Evolutionary conservation across 2,113 vertebrate genomes (phyloP), one percentile per base, ranked within the genome.

Genomic region (Perca schrenkii): DNA sequence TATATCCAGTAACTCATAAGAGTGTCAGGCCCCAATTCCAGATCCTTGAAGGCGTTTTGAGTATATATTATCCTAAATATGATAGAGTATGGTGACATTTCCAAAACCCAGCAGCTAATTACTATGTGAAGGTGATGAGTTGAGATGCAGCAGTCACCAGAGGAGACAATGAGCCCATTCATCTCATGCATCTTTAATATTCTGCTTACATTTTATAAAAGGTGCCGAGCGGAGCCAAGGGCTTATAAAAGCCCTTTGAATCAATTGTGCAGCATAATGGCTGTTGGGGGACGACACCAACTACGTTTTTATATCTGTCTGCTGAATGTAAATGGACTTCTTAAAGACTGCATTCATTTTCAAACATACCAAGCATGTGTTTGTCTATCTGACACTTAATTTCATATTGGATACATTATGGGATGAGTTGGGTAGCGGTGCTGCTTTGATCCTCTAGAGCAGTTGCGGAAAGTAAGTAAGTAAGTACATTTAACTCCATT

Each of bases 121-220:
- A 91, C 80, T 74, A 73, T 72, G 88, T 76, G 73, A 86, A 85
- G 22, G 0, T 80, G 83, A 88, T 85, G 74, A 88, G 80, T 72
- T 69, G 84, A 88, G 88, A 90, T 88, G 80, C 75, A 63, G 78
- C 65, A 6, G 87, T 90, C 74, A 86, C 84, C 65, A 72, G 71
- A 89, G 78, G 72, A 93, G 91, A 92, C 87, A 88, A 89, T 80
- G 85, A 89, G 87, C 82, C 77, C 88, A 91, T 90, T 92, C 86
- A 91, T 87, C 83, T 88, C 89, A 92, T 91, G 86, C 85, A 92
- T 88, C 89, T 92, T 94, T 94, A 92, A 93, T 94, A 80, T 57
- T 67, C 88, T 83, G 81, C 81, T 78, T 89, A 85, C 87, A 83
- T 93, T 93, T 86, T 82, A 86, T 85, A 86, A 91, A 90, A 93